A percentile compares a stretch with the other conserved stretches of the same genome.
Evolutionary conservation across 1,140 invertebrate species (phyloP).

Genomic region (Diprion similis): DNA sequence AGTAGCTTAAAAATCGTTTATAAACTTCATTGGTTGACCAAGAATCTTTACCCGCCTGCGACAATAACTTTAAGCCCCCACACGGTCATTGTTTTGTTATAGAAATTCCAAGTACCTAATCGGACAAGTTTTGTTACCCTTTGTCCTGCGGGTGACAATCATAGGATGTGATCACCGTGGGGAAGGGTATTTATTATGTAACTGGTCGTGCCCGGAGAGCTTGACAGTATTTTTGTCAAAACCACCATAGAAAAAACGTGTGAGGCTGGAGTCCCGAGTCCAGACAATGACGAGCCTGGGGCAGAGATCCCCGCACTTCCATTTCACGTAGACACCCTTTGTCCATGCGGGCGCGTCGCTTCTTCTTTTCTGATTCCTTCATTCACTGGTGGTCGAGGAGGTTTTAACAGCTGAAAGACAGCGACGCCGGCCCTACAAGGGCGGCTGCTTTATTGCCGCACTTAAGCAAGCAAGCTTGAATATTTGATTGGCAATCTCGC

Average conservation of each 20-base stretch:
- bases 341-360: background rate
- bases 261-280: background rate
- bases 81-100: too few species aligned
- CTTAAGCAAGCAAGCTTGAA: conserved; percentile 43
- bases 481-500: conserved; percentile 49
- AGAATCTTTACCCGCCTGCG: too few species aligned
- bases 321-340: background rate
- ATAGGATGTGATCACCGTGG: too few species aligned
- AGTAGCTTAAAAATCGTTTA: background rate
- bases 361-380: background rate
- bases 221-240: background rate
- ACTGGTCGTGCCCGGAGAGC: too few species aligned
- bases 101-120: too few species aligned
- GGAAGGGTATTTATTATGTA: too few species aligned
- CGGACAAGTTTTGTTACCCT: too few species aligned
- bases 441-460: conserved; percentile 41
- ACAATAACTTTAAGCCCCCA: too few species aligned
- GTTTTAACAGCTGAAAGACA: background rate
- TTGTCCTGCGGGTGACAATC: too few species aligned
- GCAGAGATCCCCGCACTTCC: background rate
- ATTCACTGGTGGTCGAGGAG: background rate
- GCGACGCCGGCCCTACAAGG: conserved; percentile 11
- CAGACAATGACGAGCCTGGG: background rate
- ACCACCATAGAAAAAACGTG: background rate
- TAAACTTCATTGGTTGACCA: background rate